Base-by-base conservation (phyloP, 2,797 vertebrate species). In the Aviceda cuculoides region DNA sequence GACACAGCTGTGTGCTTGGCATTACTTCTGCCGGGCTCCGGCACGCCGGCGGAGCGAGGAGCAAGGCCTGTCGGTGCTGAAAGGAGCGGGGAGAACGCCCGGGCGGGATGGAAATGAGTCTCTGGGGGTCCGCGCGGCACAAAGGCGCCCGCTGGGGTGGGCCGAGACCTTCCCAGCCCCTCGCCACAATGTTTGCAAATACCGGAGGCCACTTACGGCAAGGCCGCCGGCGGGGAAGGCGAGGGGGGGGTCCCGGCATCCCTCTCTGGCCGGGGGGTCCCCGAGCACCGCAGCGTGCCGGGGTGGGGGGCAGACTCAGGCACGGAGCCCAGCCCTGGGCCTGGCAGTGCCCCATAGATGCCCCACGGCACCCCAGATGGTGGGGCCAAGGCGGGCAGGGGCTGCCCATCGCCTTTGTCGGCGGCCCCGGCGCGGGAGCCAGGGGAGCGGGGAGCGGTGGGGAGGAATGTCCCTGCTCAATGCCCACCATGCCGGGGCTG, bases 121-220 rank as follows among this genome's bases (percentile, higher is more conserved):
- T 87, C 95, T 59, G n/a, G 93, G 92, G 83, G 91, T 92, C 92
- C 13, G 9, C 3, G 3, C 26, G 3, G 87, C 92, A 97, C 95
- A 97, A 97, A 97, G 88, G 91, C 46, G 2, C 94, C 97, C 31
- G 96, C 97, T 96, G 97, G 90, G 93, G 87, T 87, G 91, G 96
- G 96, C 95, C 8, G 66, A 90, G 92, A 74, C 93, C 95, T 97
- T 97, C 95, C 94, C 96, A 97, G 96, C 90, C 94, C 82, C 80
- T 90, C 72, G 3, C 68, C 83, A 92, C 96, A 75, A 39, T 97
- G 97, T 97, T 97, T 97, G 97, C 96, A 97, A 97, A 97, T 95
- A 97, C 85, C 39, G 53, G 95, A 93, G 96, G 94, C 96, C 95
- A 74, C 95, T 88, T 91, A 70, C 0, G n/a, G 91, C 7, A 42